phyloP scores from a whole-genome alignment of 2,888 invertebrate species.

The Dastarcus helophoroides region DNA sequence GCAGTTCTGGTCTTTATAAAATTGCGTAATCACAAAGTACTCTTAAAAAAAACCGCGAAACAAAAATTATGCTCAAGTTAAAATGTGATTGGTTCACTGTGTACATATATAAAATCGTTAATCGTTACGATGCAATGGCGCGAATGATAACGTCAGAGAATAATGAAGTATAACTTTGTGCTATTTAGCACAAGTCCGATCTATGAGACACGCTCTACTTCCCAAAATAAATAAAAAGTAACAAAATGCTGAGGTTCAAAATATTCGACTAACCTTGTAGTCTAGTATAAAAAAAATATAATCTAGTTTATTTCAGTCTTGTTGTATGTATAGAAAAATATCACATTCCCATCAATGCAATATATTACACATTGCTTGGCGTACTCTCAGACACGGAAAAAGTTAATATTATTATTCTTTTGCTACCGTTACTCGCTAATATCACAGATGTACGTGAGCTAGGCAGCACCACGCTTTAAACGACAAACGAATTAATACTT shows the following conservation, averaged over 20 bases:
- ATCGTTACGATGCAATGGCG: constrained; percentile 35
- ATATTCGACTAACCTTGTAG: constrained; percentile 11
- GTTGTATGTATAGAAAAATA: constrained; percentile 36
- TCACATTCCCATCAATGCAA: constrained; percentile 37
- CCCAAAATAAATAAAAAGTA: constrained; percentile 16
- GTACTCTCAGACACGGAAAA: constrained; percentile 33
- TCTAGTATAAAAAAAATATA: constrained; percentile 31
- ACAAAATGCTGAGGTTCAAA: constrained; percentile 14
- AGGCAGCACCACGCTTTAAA: constrained; percentile 31
- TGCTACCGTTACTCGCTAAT: constrained; percentile 39
- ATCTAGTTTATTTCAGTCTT: constrained; percentile 41
- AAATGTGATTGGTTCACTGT: no score
- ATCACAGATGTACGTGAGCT: constrained; percentile 38
- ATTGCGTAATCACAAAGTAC: constrained; percentile 19
- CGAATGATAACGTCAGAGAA: constrained; percentile 35
- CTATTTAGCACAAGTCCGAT: constrained; percentile 32
- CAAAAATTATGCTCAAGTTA: constrained; percentile 15
- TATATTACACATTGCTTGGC: constrained; percentile 20
- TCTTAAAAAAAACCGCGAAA: constrained; percentile 18
- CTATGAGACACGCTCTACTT: constrained; percentile 31
- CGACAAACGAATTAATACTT: constrained; percentile 33
- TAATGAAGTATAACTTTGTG: constrained; percentile 35
- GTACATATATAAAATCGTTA: constrained; percentile 25
- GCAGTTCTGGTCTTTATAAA: constrained; percentile 20
- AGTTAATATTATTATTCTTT: constrained; percentile 37